Evolutionary conservation across 2,797 vertebrate species (phyloP), one percentile per base, ranked within the genome.

Genomic region (Anisognathus igniventris): DNA sequence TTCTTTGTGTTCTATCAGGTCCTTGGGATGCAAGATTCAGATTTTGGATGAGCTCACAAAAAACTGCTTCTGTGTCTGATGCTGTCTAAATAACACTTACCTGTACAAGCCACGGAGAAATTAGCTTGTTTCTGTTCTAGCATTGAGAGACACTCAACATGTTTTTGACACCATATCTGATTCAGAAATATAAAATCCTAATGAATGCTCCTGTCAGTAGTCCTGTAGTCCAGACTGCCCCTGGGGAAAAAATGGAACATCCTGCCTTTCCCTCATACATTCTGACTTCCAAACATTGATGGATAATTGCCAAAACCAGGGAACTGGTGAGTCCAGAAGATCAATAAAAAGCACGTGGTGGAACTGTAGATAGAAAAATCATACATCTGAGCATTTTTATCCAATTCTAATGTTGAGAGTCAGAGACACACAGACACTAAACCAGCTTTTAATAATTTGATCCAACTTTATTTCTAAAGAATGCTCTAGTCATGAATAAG

Each of bases 361-460:
- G 66, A 97, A 90, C 39, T 82, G 39, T 37, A 91, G 91, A 84
- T 65, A 82, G 18, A 27, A 91, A 66, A 91, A 68, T 58, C 37
- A 16, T 10, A 14, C 14, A 5, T 74, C 5, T 21, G 62, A 90
- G 66, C 56, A 35, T 44, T 88, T 65, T 93, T 84, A 53, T 75
- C 7, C 22, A 81, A 61, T 65, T 94, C 20, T 67, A 24, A 44
- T 71, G 68, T 86, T 76, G 66, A 74, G 22, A 65, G 86, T 75
- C 62, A 33, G 62, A 94, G 73, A 68, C 93, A 95, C 48, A 79
- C 17, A 68, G 72, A 86, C 65, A 92, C 87, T 73, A 30, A 93
- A 94, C 86, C 85, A 92, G 44, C 23, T 93, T 96, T 85, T 90
- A 82, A 75, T 93, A 87, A 89, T 93, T 92, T 61, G 57, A 95